phyloP scores from a whole-genome alignment of 1,140 invertebrate species.

The Odontomachus brunneus region DNA sequence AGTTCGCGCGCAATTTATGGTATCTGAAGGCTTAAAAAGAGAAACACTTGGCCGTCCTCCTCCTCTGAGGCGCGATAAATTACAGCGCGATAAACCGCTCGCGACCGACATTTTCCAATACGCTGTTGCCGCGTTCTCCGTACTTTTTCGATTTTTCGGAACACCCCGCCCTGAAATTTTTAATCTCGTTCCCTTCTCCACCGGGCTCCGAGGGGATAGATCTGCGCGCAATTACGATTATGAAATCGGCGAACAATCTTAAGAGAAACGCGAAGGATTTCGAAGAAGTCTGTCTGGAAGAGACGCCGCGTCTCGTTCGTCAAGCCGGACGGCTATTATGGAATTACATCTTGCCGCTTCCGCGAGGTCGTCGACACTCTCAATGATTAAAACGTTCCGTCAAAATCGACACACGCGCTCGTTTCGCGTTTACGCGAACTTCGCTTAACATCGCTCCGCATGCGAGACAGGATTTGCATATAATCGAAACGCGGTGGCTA shows the following conservation, averaged over 20 bases:
- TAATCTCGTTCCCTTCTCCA: not conserved
- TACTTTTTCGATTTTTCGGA: not conserved
- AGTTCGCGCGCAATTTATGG: constrained; percentile 43
- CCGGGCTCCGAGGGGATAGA: not conserved
- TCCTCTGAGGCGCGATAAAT: constrained; percentile 31
- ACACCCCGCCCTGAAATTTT: not conserved
- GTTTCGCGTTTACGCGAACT: constrained; percentile 1
- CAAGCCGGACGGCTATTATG: not conserved
- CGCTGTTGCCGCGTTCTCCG: not conserved
- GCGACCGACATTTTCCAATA: constrained; percentile 36
- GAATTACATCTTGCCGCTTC: constrained; percentile 14
- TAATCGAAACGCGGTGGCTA: constrained; percentile 10
- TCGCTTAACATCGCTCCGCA: not conserved
- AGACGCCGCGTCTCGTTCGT: not conserved
- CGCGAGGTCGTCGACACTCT: constrained; percentile 33
- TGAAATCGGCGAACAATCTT: not conserved
- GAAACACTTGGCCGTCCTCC: not conserved
- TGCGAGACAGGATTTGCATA: constrained; percentile 19
- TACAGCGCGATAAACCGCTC: constrained; percentile 34
- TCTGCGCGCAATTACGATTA: not conserved
- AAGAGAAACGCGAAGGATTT: not conserved
- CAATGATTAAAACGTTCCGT: constrained; percentile 22
- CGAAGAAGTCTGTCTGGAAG: not conserved
- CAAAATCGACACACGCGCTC: constrained; percentile 16
- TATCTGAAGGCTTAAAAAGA: not conserved